These are phyloP conservation scores for Psittacula derbiana DNA, from an alignment of 2,797 vertebrate genomes.

Conservation along the genomic window DNA sequence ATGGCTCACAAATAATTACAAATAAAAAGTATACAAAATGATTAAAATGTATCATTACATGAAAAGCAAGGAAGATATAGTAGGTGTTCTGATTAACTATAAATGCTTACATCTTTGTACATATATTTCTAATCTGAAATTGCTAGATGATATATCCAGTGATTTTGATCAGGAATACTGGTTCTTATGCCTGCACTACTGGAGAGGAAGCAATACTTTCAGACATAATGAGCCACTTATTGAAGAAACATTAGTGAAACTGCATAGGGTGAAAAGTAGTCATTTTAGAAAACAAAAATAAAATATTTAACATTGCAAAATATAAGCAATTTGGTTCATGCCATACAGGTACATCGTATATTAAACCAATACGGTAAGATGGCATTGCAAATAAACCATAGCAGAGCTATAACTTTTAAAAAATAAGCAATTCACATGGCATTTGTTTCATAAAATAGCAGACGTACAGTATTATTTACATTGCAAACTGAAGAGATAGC, in stretches of 20 bases:
- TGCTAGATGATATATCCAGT: slow-evolving; percentile 39
- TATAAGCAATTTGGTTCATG: slow-evolving; percentile 70
- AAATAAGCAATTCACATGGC: slow-evolving; percentile 69
- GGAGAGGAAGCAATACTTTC: slow-evolving; percentile 53
- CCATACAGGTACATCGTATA: slow-evolving; percentile 60
- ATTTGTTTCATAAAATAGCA: slow-evolving; percentile 69
- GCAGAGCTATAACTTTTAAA: slow-evolving; percentile 46
- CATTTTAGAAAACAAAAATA: slow-evolving; percentile 53
- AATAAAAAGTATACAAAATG: slow-evolving; percentile 64
- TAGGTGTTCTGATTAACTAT: slow-evolving; percentile 26
- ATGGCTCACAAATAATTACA: slow-evolving; percentile 58
- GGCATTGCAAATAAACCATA: slow-evolving; percentile 56
- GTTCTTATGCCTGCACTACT: slow-evolving; percentile 37
- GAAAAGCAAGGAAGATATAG: slow-evolving; percentile 54
- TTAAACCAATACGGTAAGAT: slow-evolving; percentile 55
- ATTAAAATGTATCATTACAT: slow-evolving; percentile 47
- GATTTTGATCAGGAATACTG: slow-evolving; percentile 40
- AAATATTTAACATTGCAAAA: slow-evolving; percentile 65
- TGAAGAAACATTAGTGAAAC: slow-evolving; percentile 54
- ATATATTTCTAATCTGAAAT: slow-evolving; percentile 59
- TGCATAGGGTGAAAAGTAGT: slow-evolving; percentile 51
- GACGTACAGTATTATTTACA: slow-evolving; percentile 74
- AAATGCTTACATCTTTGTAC: slow-evolving; percentile 61
- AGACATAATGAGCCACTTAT: slow-evolving; percentile 56
- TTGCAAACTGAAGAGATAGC: slow-evolving; percentile 61